phyloP scores from a whole-genome alignment of 2,888 invertebrate genomes.

The Anoplius nigerrimus region DNA sequence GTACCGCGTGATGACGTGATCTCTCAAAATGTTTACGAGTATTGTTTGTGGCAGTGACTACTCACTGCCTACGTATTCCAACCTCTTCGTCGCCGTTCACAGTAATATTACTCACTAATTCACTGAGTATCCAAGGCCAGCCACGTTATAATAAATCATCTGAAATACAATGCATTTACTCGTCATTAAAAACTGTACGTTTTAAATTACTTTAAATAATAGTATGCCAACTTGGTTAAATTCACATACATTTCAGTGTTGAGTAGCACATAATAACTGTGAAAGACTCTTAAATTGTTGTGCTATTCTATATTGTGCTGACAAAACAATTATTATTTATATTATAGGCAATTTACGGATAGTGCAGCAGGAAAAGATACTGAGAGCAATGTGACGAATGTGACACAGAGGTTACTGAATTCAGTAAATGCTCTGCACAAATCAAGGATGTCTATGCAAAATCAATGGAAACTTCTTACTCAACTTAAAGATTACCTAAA shows the following conservation, averaged over 20 bases:
- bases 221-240: neutral
- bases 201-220: neutral
- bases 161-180: neutral
- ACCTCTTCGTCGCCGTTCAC: neutral
- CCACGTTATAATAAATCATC: neutral
- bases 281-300: too few relatives aligned
- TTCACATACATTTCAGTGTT: too few relatives aligned
- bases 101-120: neutral
- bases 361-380: conserved; percentile 54
- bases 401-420: conserved; percentile 50
- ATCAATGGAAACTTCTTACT: conserved; percentile 76
- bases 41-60: too few relatives aligned
- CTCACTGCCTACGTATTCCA: too few relatives aligned
- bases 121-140: neutral
- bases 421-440: conserved; percentile 52
- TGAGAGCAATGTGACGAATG: conserved; percentile 41
- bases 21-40: too few relatives aligned
- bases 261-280: too few relatives aligned
- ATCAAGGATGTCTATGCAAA: conserved; percentile 70
- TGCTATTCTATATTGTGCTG: too few relatives aligned
- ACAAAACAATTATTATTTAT: too few relatives aligned
- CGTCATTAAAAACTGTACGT: neutral
- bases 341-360: conserved; percentile 59
- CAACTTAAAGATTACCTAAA: conserved; percentile 75
- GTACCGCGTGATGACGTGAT: neutral